Conservation (phyloP, 1,140 invertebrate genomes). For the Cherax quadricarinatus region DNA sequence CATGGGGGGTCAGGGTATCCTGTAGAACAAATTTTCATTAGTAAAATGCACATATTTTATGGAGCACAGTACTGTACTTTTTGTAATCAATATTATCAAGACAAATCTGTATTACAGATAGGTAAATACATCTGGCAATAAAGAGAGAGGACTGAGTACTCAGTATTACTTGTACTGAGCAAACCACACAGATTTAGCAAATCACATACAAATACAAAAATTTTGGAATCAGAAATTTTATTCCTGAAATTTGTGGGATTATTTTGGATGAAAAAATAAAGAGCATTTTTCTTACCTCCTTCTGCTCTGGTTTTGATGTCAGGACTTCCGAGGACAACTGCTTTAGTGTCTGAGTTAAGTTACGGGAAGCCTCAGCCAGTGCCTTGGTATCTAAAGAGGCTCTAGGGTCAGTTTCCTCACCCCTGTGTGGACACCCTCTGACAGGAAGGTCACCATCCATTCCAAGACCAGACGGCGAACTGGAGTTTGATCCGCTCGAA, state of each 20-base stretch:
- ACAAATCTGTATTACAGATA: no score
- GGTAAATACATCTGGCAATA: no score
- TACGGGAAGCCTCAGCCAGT: constrained; percentile 91
- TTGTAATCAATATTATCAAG: no score
- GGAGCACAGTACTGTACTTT: no score
- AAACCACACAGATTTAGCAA: no score
- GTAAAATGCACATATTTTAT: neutral
- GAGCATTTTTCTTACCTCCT: constrained; percentile 43
- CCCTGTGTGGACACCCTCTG: constrained; percentile 69
- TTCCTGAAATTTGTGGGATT: no score
- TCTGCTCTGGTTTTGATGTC: constrained; percentile 71
- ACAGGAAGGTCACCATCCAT: constrained; percentile 65
- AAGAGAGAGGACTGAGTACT: no score
- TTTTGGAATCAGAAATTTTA: no score
- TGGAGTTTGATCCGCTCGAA: constrained; percentile 50
- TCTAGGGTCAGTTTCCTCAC: constrained; percentile 73
- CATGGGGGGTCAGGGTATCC: constrained; percentile 42
- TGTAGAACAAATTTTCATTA: neutral
- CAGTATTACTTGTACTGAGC: no score
- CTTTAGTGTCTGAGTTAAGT: constrained; percentile 92
- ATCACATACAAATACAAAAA: no score
- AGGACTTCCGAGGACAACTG: constrained; percentile 91
- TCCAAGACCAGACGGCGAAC: constrained; percentile 61
- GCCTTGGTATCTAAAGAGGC: constrained; percentile 83
- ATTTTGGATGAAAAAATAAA: neutral